These are phyloP conservation scores for Hepsetus odoe DNA, from an alignment of 2,113 vertebrate genomes.

Conservation along the genomic window DNA sequence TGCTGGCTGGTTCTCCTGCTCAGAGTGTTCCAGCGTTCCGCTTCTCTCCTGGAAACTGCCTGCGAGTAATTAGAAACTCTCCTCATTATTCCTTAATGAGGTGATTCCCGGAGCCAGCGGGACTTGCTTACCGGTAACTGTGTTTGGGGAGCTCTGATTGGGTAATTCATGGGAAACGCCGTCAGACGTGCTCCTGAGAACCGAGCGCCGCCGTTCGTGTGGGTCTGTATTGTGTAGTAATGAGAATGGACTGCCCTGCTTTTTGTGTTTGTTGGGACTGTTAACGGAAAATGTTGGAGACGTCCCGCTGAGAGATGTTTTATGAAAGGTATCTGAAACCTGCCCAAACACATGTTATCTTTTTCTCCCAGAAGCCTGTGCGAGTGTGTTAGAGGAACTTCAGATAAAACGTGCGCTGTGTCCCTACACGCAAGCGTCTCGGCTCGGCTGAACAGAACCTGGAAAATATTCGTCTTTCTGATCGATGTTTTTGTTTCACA, in stretches of 20 bases:
- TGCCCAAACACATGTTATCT: background rate
- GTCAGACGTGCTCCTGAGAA: background rate
- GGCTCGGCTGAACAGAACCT: no score
- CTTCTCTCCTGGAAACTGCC: conserved; percentile 27
- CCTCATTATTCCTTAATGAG: conserved; percentile 39
- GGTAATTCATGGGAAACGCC: conserved; percentile 11
- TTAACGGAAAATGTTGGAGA: background rate
- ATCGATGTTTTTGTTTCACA: background rate
- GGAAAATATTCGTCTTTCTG: background rate
- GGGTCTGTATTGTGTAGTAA: background rate
- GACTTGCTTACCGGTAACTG: conserved; percentile 20
- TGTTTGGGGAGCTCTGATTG: conserved; percentile 19
- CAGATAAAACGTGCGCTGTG: conserved; percentile 7
- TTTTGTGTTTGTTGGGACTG: background rate
- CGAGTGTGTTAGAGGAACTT: conserved; percentile 27
- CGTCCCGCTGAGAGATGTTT: conserved; percentile 13
- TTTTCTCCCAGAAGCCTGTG: background rate
- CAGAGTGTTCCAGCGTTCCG: background rate
- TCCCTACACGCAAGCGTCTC: conserved; percentile 32
- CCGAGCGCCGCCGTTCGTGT: background rate
- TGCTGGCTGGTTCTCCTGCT: background rate
- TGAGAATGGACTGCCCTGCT: background rate
- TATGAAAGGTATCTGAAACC: conserved; percentile 11
- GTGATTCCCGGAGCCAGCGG: conserved; percentile 27
- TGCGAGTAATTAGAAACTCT: conserved; percentile 35